Base-by-base conservation (phyloP, 1,140 invertebrate species). In the Pristionchus pacificus region DNA sequence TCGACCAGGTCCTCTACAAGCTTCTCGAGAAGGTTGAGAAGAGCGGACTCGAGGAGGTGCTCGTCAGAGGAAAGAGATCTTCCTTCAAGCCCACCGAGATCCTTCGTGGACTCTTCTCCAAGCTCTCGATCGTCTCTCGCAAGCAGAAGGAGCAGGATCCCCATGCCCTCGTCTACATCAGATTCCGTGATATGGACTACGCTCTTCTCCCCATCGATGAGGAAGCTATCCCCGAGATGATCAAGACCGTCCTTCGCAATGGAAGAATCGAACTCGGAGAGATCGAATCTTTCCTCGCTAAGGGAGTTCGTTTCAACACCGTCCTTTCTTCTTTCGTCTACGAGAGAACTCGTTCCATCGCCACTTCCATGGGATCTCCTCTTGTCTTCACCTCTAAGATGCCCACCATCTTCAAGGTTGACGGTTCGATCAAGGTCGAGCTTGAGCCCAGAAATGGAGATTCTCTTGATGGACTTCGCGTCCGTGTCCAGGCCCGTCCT, bases 321-420 rank as follows among this genome's bases (percentile, higher is more conserved):
- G 32, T 57, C 55, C 64, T 58, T 33, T 71, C 74, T 27, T 33
- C 65, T 33, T 74, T 74, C 57, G 29, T 78, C 62, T 68, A 78
- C 73, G 80, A 81, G 57, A 68, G 58, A 33, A 49, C 63, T 57
- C 64, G 70, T 65, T 70, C 61, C 30, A 68, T 81, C 24, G 76
- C 79, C 15, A 80, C 79, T 15, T 57, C 74, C 29, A 59, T 72
- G 30, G 79, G 79, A 73, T 30, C 80, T 38, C 78, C 80, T 27
- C 67, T 81, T 55, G 28, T 66, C 33, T 66, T 78, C 59, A 32
- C 55, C 14, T 59, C 74, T 60, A 68, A 70, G n/a, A 65, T 71
- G 62, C 75, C 78, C 25, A 67, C 76, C n/a, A 27, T 80, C 60
- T 55, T 68, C 63, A 49, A 65, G 31, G 28, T 79, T 31, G 49